phyloP scores from a whole-genome alignment of 2,113 vertebrate genomes.

The Myotis brandtii region DNA sequence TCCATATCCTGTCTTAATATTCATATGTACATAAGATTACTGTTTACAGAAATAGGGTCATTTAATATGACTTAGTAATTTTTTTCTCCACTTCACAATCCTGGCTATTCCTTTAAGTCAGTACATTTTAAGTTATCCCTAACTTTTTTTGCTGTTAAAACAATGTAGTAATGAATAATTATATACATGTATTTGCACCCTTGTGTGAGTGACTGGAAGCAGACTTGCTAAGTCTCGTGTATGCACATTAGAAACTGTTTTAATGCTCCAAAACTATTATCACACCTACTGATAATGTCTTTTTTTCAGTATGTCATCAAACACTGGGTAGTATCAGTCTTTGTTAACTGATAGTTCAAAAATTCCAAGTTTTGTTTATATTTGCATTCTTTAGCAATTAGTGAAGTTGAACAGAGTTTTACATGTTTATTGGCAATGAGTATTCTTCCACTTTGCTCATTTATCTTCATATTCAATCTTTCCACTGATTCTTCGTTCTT shows the following conservation, averaged over 20 bases:
- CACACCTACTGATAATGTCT: neutral
- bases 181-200: neutral
- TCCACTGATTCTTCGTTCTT: neutral
- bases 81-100: neutral
- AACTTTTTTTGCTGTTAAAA: conserved; percentile 25
- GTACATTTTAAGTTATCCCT: neutral
- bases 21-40: neutral
- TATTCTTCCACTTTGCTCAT: neutral
- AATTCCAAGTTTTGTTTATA: neutral
- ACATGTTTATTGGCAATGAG: neutral
- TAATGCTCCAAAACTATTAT: neutral
- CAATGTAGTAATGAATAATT: neutral
- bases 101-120: neutral
- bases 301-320: neutral
- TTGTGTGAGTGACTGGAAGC: neutral
- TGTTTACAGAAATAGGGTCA: neutral
- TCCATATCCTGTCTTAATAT: neutral
- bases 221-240: neutral
- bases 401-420: neutral
- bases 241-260: neutral
- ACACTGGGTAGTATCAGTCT: neutral
- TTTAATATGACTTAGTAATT: neutral
- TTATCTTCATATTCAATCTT: neutral
- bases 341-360: neutral
- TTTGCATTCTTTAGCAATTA: neutral